phyloP scores from a whole-genome alignment of 1,140 invertebrate genomes.

The Meteorus sp. region DNA sequence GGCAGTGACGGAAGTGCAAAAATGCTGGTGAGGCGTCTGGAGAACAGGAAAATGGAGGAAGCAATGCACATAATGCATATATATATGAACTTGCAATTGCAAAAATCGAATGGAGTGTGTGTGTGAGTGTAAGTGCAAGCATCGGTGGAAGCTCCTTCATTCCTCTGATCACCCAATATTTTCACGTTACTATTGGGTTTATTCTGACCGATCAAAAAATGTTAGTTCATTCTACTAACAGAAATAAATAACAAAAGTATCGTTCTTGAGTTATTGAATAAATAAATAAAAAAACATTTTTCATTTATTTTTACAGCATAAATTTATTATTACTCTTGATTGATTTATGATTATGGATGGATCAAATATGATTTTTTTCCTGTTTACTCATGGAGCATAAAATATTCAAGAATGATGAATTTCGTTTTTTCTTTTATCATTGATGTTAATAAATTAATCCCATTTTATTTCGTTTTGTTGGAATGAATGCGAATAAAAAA shows the following conservation, averaged over 20 bases:
- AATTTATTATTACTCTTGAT: too few relatives aligned
- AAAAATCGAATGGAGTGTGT: neutral
- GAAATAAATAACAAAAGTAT: neutral
- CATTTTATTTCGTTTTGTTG: too few relatives aligned
- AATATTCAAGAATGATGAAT: neutral
- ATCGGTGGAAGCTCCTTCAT: neutral
- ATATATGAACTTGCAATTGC: neutral
- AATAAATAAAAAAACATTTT: too few relatives aligned
- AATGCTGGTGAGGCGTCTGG: neutral
- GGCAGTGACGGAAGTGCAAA: neutral
- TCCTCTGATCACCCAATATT: neutral
- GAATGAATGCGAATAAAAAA: too few relatives aligned
- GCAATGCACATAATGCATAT: neutral
- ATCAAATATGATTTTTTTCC: too few relatives aligned
- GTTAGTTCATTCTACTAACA: neutral
- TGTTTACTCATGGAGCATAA: too few relatives aligned
- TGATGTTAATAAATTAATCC: too few relatives aligned
- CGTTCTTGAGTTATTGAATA: neutral
- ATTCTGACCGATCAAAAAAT: neutral
- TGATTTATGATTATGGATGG: too few relatives aligned
- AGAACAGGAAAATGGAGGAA: slow-evolving; percentile 5
- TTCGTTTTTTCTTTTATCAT: neutral
- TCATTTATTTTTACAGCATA: too few relatives aligned
- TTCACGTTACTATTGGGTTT: slow-evolving; percentile 5
- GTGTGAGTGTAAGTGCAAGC: neutral